Percentiles rank a stretch among this genome's conserved stretches.
phyloP scores from a whole-genome alignment of 2,888 invertebrate genomes.

The Apotomis turbidana region DNA sequence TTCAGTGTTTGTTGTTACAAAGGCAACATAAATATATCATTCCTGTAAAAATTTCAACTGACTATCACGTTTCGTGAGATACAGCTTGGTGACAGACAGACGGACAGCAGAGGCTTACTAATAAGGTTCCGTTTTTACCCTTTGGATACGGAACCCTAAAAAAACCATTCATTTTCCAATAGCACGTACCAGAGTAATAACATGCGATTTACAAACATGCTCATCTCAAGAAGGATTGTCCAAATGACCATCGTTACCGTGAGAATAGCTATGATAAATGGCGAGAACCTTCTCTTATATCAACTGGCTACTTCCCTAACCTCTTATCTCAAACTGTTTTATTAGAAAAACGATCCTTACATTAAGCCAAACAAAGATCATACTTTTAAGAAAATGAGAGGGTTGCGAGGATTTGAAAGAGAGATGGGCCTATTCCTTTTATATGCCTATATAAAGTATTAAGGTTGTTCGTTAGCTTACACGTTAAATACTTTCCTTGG shows the following conservation, averaged over 20 bases:
- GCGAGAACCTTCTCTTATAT: conserved; percentile 15
- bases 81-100: no score
- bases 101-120: no score
- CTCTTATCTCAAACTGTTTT: background rate
- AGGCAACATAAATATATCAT: no score
- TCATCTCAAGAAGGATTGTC: conserved; percentile 42
- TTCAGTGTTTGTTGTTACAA: no score
- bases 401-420: background rate
- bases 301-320: conserved; percentile 11
- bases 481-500: no score
- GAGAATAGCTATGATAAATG: conserved; percentile 32
- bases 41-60: no score
- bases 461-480: no score
- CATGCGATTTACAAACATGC: conserved; percentile 37
- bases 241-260: conserved; percentile 55
- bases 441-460: no score
- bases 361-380: background rate
- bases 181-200: conserved; percentile 33
- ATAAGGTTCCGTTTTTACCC: no score
- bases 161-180: conserved; percentile 30
- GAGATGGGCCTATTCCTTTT: no score
- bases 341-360: background rate
- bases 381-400: background rate
- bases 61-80: no score
- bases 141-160: background rate